Base-by-base conservation (phyloP, 2,888 invertebrate species). In the Blera fallax region DNA sequence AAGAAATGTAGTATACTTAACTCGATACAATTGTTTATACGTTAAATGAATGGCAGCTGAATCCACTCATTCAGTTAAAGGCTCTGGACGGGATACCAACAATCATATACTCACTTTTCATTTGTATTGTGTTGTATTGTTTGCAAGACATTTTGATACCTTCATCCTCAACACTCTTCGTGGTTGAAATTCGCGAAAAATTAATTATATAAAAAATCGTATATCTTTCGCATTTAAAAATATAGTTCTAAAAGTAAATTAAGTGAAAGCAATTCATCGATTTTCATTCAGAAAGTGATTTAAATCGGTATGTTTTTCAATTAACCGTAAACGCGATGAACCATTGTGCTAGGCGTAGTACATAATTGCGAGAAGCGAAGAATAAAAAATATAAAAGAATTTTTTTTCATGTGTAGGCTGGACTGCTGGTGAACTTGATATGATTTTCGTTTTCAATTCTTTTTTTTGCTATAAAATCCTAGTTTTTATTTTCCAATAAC, bases 211-310 rank as follows among this genome's bases (percentile, higher is more conserved):
- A 14, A 29, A 27, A 6, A 52, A 8, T 73, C 10, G 7, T 16
- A 21, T 32, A 64, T 43, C 18, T 67, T 37, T 52, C n/a, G 11
- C 18, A 1, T 10, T 10, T 1, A 64, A 43, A 52, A 52, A 8
- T 37, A 37, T 50, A 27, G 7, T n/a, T 40, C 7, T n/a, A 6
- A 45, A 37, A 29, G 16, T 34, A 27, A n/a, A 34, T 27, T 29
- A 43, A 65, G n/a, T 56, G 14, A 40, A 40, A 43, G 6, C 27
- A 58, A 43, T 52, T 43, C 14, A 43, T 11, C 16, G 21, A 54
- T 43, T 74, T 74, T 65, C 64, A 74, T 74, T 74, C 54, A 74
- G 43, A 56, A 74, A 56, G 74, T 74, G 34, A 24, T 37, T 21
- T 0, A 64, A 43, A 21, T 40, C 52, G 29, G 32, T 62, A 52